phyloP scores from a whole-genome alignment of 2,888 invertebrate species.

The Luffia ferchaultella region DNA sequence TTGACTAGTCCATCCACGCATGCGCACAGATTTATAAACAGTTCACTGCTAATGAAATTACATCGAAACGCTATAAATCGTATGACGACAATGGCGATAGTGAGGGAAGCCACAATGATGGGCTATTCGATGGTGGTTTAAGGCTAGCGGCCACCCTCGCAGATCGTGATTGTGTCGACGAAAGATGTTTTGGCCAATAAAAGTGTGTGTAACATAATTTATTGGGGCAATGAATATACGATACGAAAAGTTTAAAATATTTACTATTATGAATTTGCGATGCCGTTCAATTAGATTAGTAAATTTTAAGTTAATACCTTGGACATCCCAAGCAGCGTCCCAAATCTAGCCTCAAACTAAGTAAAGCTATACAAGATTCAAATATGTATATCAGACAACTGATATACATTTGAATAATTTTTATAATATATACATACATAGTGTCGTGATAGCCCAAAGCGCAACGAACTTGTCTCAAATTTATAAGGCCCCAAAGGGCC shows the following conservation, averaged over 20 bases:
- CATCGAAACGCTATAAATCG: slow-evolving; percentile 56
- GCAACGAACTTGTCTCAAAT: too few relatives aligned
- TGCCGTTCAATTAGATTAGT: not conserved
- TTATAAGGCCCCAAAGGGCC: too few relatives aligned
- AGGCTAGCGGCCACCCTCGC: not conserved
- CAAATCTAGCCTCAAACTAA: too few relatives aligned
- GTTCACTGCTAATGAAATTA: slow-evolving; percentile 54
- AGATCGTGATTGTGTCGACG: not conserved
- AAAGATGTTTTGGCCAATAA: slow-evolving; percentile 21
- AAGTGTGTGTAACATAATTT: slow-evolving; percentile 23
- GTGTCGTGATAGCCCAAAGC: too few relatives aligned
- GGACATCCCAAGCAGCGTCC: too few relatives aligned
- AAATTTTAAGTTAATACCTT: too few relatives aligned
- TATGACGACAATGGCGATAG: slow-evolving; percentile 27
- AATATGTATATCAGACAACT: too few relatives aligned
- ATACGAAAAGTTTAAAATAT: not conserved
- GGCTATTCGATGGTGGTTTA: slow-evolving; percentile 7
- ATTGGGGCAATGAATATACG: slow-evolving; percentile 19
- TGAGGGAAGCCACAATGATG: slow-evolving; percentile 32
- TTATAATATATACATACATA: too few relatives aligned
- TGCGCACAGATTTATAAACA: slow-evolving; percentile 47
- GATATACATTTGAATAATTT: too few relatives aligned
- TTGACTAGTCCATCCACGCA: slow-evolving; percentile 32
- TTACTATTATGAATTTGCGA: not conserved
- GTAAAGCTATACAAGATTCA: too few relatives aligned